Conservation (phyloP, 2,797 vertebrate genomes). For the Chrosomus eos region DNA sequence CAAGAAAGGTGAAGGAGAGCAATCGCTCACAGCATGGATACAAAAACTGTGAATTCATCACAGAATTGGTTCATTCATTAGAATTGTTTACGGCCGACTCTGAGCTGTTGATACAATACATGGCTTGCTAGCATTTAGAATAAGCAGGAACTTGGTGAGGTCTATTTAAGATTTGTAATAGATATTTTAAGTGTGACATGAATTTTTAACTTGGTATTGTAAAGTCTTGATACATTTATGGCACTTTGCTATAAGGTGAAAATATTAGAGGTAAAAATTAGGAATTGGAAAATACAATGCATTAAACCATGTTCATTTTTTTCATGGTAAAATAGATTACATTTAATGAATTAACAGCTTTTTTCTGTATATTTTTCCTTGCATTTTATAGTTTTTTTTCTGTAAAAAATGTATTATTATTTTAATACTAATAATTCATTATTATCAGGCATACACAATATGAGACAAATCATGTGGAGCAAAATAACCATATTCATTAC, state of each 20-base stretch:
- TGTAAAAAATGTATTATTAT: not conserved
- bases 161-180: not conserved
- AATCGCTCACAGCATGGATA: constrained; percentile 27
- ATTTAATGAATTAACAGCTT: too few relatives aligned
- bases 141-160: not conserved
- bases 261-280: not conserved
- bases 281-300: too few relatives aligned
- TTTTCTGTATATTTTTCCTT: too few relatives aligned
- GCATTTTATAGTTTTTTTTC: too few relatives aligned
- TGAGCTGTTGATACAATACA: not conserved
- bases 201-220: not conserved
- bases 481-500: not conserved
- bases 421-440: not conserved
- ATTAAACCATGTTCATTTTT: not conserved
- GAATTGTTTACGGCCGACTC: not conserved
- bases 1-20: constrained; percentile 4
- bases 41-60: constrained; percentile 27
- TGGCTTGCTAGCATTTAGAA: not conserved
- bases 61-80: constrained; percentile 9
- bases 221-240: not conserved
- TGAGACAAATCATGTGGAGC: not conserved
- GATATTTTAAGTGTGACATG: not conserved
- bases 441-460: not conserved
- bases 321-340: not conserved
- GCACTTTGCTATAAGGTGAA: not conserved